These are phyloP conservation scores for Bellardia bayeri DNA, from an alignment of 2,888 invertebrate genomes.

Conservation along the genomic window DNA sequence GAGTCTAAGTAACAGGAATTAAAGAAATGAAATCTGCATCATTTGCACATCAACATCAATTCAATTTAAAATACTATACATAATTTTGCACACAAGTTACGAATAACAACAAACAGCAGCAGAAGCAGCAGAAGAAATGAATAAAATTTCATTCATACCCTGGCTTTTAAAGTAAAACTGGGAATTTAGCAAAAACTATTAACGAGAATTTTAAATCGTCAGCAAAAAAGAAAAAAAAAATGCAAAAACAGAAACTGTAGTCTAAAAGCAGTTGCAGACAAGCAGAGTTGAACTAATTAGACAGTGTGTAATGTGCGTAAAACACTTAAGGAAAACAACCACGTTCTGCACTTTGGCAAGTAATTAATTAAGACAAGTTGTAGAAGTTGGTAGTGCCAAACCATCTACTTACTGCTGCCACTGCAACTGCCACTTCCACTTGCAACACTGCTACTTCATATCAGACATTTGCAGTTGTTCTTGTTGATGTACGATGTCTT, in stretches of 20 bases:
- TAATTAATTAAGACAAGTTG: constrained; percentile 77
- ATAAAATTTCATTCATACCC: constrained; percentile 28
- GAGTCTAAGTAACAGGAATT: background rate
- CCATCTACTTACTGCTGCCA: constrained; percentile 48
- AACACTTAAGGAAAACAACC: constrained; percentile 76
- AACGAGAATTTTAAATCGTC: constrained; percentile 46
- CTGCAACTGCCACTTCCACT: constrained; percentile 24
- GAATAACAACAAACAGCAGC: background rate
- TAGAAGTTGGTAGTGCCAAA: constrained; percentile 61
- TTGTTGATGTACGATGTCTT: constrained; percentile 56
- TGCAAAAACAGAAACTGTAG: constrained; percentile 2
- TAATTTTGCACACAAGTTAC: constrained; percentile 21
- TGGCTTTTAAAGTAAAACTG: background rate
- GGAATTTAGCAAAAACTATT: constrained; percentile 11
- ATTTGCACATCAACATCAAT: constrained; percentile 71
- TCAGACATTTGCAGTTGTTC: constrained; percentile 23
- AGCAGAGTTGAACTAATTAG: constrained; percentile 75
- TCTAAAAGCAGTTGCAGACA: constrained; percentile 40
- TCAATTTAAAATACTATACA: constrained; percentile 68
- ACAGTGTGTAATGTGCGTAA: constrained; percentile 76
- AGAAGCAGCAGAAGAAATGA: background rate
- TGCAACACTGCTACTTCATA: background rate
- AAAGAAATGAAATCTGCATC: constrained; percentile 36
- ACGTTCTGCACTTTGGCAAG: constrained; percentile 76
- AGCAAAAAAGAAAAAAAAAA: constrained; percentile 26